Base-by-base conservation (phyloP, 2,113 vertebrate species). In the Carlito syrichta region DNA sequence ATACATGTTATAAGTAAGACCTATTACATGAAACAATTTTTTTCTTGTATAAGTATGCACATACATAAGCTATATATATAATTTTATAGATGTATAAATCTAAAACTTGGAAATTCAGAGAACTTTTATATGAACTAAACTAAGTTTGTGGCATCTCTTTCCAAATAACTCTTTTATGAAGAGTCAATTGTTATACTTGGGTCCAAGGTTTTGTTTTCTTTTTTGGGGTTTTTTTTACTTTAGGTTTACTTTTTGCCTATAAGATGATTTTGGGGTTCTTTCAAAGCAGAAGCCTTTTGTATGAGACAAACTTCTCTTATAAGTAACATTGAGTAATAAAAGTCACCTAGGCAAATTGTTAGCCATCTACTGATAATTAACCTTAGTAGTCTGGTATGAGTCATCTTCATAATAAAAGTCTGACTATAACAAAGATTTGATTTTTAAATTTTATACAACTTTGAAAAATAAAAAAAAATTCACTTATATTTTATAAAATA, bases 111-210 rank as follows among this genome's bases (percentile, higher is more conserved):
- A 58, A 69, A 58, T 73, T 73, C 71, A 87, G 43, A 85, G 20
- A 69, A 54, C n/a, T 91, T 38, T 40, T 25, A 69, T 0, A 40
- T 74, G 52, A 96, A 84, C 10, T 86, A 78, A 95, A 56, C 25
- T 91, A 86, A 54, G 5, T 38, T 52, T 97, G 60, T 95, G 62
- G 43, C 71, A 92, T 92, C 38, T 88, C 40, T 96, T 96, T 93
- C 22, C 83, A 95, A 95, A 89, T 87, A 76, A 63, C 19, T 74
- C 22, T 58, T 89, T 90, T 58, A 76, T 86, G 9, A 92, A 84
- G 32, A 73, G 5, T 62, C 23, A 69, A 2, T 86, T 89, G 22
- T n/a, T 96, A 0, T 25, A 66, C 91, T 88, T 82, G 8, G 43
- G 43, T 86, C 13, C n/a, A 87, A 74, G 76, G 35, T 79, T 58